A percentile compares a stretch with the other conserved stretches of the same genome.
These are phyloP conservation scores for Scaptomyza montana DNA, from an alignment of 1,140 invertebrate species.

Conservation along the genomic window DNA sequence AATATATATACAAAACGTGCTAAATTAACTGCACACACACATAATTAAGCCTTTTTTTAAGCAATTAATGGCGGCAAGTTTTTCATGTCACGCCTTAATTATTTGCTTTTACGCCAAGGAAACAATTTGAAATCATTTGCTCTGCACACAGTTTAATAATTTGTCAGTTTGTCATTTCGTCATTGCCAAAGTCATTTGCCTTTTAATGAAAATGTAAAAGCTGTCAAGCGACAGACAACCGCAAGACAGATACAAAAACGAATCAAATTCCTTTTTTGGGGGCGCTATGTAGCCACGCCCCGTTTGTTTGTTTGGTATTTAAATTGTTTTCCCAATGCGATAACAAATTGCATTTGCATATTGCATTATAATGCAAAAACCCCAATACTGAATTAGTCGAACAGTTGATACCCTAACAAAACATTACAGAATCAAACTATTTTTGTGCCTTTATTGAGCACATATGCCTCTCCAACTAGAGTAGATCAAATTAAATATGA, in stretches of 20 bases:
- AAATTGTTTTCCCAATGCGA: conserved; percentile 60
- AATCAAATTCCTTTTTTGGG: conserved; percentile 66
- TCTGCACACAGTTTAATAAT: conserved; percentile 25
- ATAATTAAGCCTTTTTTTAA: conserved; percentile 3
- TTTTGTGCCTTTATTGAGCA: too few species aligned
- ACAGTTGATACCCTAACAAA: conserved; percentile 8
- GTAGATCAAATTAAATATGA: conserved; percentile 31
- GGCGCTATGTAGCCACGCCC: conserved; percentile 40
- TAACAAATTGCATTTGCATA: conserved; percentile 58
- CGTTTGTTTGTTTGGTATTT: conserved; percentile 28
- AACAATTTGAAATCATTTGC: conserved; percentile 45
- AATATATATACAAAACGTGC: conserved; percentile 52
- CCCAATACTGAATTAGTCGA: not conserved
- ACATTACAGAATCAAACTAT: not conserved
- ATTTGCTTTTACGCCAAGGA: conserved; percentile 57
- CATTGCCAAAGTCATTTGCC: conserved; percentile 44
- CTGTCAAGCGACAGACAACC: conserved; percentile 25
- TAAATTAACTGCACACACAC: conserved; percentile 61
- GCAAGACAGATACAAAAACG: conserved; percentile 8
- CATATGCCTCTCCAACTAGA: conserved; percentile 1
- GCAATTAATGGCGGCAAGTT: conserved; percentile 75
- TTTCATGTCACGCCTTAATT: conserved; percentile 66
- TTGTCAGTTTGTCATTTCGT: conserved; percentile 43
- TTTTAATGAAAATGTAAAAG: conserved; percentile 43
- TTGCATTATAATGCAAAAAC: conserved; percentile 53